A percentile compares a stretch with the other conserved stretches of the same genome.
Evolutionary conservation across 2,113 vertebrate genomes (phyloP).

Genomic region (Chrysochloris asiatica): DNA sequence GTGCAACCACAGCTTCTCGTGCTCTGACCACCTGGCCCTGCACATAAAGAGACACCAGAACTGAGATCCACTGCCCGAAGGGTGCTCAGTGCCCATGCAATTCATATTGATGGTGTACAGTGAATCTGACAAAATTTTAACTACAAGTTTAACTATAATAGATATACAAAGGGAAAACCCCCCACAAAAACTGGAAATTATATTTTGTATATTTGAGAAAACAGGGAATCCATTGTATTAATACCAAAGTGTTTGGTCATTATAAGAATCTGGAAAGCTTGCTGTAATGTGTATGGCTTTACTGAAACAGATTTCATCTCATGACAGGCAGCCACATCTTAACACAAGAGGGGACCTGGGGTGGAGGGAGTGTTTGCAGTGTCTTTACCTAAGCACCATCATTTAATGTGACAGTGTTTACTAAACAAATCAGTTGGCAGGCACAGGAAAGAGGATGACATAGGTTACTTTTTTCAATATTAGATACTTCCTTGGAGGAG

Average conservation of each 20-base stretch:
- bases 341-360: slow-evolving; percentile 37
- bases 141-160: slow-evolving; percentile 67
- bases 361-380: slow-evolving; percentile 41
- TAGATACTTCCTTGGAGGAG: slow-evolving; percentile 79
- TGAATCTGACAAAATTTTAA: slow-evolving; percentile 70
- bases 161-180: slow-evolving; percentile 62
- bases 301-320: slow-evolving; percentile 84
- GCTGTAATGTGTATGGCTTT: slow-evolving; percentile 78
- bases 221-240: slow-evolving; percentile 86
- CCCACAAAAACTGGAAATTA: slow-evolving; percentile 87
- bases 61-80: slow-evolving; percentile 72
- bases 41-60: slow-evolving; percentile 99
- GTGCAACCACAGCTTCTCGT: slow-evolving; percentile 97
- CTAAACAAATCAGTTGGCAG: slow-evolving; percentile 79
- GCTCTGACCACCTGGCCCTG: slow-evolving; percentile 97
- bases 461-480: slow-evolving; percentile 59
- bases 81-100: slow-evolving; percentile 78
- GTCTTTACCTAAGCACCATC: slow-evolving; percentile 86
- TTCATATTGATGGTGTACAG: slow-evolving; percentile 66
- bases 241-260: slow-evolving; percentile 80
- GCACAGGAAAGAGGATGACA: slow-evolving; percentile 81
- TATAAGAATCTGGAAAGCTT: slow-evolving; percentile 79
- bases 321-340: slow-evolving; percentile 82
- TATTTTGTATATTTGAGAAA: slow-evolving; percentile 90
- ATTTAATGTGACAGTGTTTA: slow-evolving; percentile 83